Percentiles rank a stretch among this genome's conserved stretches.
phyloP scores from a whole-genome alignment of 1,140 invertebrate species.

The Pseudomyrmex flavicornis region DNA sequence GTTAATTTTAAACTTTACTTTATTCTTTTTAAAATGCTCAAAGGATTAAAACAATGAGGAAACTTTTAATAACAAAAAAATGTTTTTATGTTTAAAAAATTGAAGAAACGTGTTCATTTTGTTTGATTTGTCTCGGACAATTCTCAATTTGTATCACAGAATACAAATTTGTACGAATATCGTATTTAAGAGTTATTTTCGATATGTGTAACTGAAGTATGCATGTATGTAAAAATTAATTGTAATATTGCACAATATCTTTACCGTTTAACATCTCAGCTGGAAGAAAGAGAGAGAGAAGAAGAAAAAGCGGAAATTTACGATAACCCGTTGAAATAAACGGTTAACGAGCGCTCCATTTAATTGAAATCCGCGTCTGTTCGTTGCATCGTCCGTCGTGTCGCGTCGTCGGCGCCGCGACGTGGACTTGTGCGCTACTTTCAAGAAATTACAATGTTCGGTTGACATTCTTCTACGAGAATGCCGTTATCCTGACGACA shows the following conservation, averaged over 20 bases:
- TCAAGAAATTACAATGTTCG: slow-evolving; percentile 64
- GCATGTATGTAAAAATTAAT: slow-evolving; percentile 30
- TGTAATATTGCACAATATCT: slow-evolving; percentile 20
- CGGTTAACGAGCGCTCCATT: slow-evolving; percentile 57
- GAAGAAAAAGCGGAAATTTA: slow-evolving; percentile 16
- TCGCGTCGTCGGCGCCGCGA: slow-evolving; percentile 34
- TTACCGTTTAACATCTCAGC: slow-evolving; percentile 18
- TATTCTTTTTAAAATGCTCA: too few relatives aligned
- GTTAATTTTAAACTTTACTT: too few relatives aligned
- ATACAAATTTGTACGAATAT: not conserved
- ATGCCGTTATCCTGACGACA: slow-evolving; percentile 50
- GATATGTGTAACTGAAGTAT: not conserved
- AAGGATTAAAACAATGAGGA: too few relatives aligned
- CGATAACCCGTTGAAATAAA: slow-evolving; percentile 37
- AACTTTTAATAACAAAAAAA: too few relatives aligned
- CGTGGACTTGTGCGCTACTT: slow-evolving; percentile 48
- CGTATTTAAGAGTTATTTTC: slow-evolving; percentile 8
- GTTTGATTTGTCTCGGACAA: not conserved
- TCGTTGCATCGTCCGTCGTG: slow-evolving; percentile 18
- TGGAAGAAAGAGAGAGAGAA: not conserved
- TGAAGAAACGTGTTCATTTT: too few relatives aligned
- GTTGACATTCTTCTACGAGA: slow-evolving; percentile 54
- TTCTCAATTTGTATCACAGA: not conserved
- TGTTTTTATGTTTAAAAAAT: too few relatives aligned
- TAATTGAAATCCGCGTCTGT: slow-evolving; percentile 65